Evolutionary conservation across 2,888 invertebrate genomes (phyloP), one percentile per base, ranked within the genome.

Genomic region (Amaurobius ferox): DNA sequence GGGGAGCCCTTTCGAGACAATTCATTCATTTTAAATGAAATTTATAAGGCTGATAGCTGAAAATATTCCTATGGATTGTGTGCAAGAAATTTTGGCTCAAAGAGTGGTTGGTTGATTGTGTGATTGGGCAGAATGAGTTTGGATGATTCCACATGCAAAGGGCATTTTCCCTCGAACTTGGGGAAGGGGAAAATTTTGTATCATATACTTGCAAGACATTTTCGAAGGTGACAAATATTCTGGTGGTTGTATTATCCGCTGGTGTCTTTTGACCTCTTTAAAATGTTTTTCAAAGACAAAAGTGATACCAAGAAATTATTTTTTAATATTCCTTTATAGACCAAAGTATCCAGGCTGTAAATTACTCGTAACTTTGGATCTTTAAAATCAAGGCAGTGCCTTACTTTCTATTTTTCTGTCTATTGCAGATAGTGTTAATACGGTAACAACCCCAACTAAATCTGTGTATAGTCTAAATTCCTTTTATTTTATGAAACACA

Each of bases 211-310:
- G 79, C 68, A 74, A 74, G 67, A 48, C 79, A 79, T 86, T 86
- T 78, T 86, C 40, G 62, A 86, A 79, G 85, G 85, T 86, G 85
- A 86, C 85, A 86, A 79, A 86, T 86, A 86, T 86, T 73, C 83
- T 85, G 55, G 71, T 29, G 77, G 71, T 66, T 26, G 23, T 48
- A 9, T 16, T 19, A n/a, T 61, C 83, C 66, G 76, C 77, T 77
- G 64, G 77, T 85, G 78, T 85, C 71, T 64, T n/a, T 72, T 28
- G 67, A 66, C 77, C 77, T 85, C 72, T 77, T 72, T 77, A 55
- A 85, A 85, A 85, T 85, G 83, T 85, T 85, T 85, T 85, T 19
- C 66, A 64, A 73, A 61, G 55, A 83, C 26, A 40, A 71, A 77
- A 77, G 83, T 83, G 83, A 83, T 78, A 77, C 77, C 64, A 72